These are phyloP conservation scores for Hemiscyllium ocellatum DNA, from an alignment of 2,113 vertebrate genomes.

Conservation along the genomic window DNA sequence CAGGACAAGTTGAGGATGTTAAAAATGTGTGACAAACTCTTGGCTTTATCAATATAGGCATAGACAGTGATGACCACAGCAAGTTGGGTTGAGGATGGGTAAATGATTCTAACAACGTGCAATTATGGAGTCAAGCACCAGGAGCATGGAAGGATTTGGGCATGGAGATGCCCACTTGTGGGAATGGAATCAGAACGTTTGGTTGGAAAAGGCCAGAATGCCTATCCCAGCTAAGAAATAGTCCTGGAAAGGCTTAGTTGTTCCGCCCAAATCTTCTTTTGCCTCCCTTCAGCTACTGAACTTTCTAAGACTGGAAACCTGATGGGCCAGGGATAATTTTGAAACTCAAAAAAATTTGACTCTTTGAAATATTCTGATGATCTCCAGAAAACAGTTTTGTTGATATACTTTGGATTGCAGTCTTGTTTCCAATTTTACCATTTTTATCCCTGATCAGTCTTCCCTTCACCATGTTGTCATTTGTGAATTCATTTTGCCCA, in stretches of 20 bases:
- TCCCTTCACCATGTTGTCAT: neutral
- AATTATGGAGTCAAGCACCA: neutral
- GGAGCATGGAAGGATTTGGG: neutral
- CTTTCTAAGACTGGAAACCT: neutral
- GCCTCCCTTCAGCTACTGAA: neutral
- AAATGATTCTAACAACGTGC: neutral
- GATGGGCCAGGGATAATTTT: neutral
- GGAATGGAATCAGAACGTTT: neutral
- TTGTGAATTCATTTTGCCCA: neutral
- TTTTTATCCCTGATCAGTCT: neutral
- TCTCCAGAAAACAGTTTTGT: neutral
- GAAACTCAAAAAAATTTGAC: neutral
- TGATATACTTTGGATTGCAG: neutral
- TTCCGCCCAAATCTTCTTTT: neutral
- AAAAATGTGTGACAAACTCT: neutral
- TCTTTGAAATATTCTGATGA: too few relatives aligned
- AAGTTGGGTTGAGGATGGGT: neutral
- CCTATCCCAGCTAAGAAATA: neutral
- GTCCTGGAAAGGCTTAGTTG: neutral
- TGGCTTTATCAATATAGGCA: neutral
- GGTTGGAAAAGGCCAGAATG: neutral
- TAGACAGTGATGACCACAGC: neutral
- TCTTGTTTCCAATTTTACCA: neutral
- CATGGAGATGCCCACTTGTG: neutral
- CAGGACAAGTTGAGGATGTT: neutral